A percentile compares a stretch with the other conserved stretches of the same genome.
These are phyloP conservation scores for Drosophila recens DNA, from an alignment of 2,888 invertebrate genomes.

Conservation along the genomic window DNA sequence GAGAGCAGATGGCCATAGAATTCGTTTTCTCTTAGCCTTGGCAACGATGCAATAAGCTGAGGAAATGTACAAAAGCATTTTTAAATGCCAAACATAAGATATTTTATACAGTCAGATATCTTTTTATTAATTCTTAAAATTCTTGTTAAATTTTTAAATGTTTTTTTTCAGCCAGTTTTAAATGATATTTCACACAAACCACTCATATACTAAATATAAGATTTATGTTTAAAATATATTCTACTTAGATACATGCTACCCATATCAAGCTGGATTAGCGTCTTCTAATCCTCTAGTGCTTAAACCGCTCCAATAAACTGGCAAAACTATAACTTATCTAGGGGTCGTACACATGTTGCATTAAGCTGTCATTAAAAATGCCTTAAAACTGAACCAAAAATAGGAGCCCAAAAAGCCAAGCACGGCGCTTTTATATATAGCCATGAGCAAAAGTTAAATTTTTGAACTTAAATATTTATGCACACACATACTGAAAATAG, in stretches of 20 bases:
- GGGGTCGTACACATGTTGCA: conserved; percentile 11
- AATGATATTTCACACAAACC: neutral
- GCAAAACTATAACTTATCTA: conserved; percentile 16
- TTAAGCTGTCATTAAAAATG: conserved; percentile 37
- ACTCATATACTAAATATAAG: neutral
- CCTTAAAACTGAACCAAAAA: conserved; percentile 20
- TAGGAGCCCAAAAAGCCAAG: conserved; percentile 1
- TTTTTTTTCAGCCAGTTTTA: neutral
- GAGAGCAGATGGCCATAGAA: conserved; percentile 14
- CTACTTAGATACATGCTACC: neutral
- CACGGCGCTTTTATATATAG: conserved; percentile 11
- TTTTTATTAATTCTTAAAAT: neutral
- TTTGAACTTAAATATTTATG: conserved; percentile 49
- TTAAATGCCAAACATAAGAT: neutral
- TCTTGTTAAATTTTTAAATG: no score
- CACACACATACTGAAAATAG: conserved; percentile 1
- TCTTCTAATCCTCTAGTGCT: neutral
- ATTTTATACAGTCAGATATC: neutral
- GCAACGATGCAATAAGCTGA: conserved; percentile 6
- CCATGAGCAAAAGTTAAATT: conserved; percentile 27
- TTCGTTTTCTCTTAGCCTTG: conserved; percentile 48
- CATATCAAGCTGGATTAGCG: conserved; percentile 9
- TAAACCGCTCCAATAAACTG: conserved; percentile 2
- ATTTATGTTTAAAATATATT: neutral
- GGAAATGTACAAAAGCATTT: conserved; percentile 20